phyloP scores from a whole-genome alignment of 2,888 invertebrate species.

The Chaetogeoica ovagalla region DNA sequence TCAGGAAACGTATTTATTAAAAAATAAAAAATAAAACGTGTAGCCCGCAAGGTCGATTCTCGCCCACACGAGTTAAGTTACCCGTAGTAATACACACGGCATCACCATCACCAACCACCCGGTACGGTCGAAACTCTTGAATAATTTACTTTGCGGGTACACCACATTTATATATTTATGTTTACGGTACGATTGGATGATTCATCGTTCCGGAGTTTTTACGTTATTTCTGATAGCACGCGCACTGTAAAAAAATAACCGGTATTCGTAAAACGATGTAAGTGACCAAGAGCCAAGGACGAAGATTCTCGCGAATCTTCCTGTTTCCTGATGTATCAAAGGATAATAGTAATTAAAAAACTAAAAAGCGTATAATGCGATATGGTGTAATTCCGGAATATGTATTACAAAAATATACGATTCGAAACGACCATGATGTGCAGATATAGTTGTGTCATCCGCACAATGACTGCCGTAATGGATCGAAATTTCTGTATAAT shows the following conservation, averaged over 20 bases:
- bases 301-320: not conserved
- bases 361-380: no score
- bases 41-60: slow-evolving; percentile 24
- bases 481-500: no score
- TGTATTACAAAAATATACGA: not conserved
- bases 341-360: no score
- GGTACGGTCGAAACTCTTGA: not conserved
- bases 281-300: slow-evolving; percentile 26
- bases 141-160: slow-evolving; percentile 23
- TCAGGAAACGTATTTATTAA: slow-evolving; percentile 24
- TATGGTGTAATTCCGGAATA: not conserved
- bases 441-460: no score
- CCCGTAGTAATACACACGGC: no score
- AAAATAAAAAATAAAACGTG: not conserved
- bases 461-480: no score
- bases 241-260: not conserved
- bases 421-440: no score
- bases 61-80: slow-evolving; percentile 30
- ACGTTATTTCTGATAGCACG: slow-evolving; percentile 11
- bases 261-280: not conserved
- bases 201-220: slow-evolving; percentile 31
- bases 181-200: slow-evolving; percentile 13
- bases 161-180: not conserved
- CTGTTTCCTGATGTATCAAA: slow-evolving; percentile 14
- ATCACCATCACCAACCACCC: no score